Percentiles rank a stretch among this genome's conserved stretches.
phyloP scores from a whole-genome alignment of 2,113 vertebrate genomes.

The Numenius arquata region DNA sequence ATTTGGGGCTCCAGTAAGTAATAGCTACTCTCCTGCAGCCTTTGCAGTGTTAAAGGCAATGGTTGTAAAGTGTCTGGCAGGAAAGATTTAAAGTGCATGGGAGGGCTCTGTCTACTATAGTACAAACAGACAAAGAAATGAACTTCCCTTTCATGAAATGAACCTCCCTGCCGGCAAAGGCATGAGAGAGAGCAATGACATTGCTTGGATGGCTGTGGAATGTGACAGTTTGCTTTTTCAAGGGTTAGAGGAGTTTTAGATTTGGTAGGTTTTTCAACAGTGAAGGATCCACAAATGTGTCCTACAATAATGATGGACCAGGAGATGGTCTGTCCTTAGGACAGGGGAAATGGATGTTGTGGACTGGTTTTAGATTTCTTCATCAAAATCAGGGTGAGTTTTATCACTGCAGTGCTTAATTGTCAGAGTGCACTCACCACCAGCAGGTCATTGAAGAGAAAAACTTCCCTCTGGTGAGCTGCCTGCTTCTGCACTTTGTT shows the following conservation, averaged over 20 bases:
- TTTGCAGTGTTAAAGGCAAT: background rate
- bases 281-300: background rate
- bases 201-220: background rate
- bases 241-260: background rate
- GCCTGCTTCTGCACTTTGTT: conserved; percentile 98
- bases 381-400: background rate
- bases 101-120: background rate
- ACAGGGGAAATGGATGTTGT: background rate
- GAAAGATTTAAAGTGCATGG: background rate
- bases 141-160: background rate
- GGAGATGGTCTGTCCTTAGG: background rate
- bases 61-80: background rate
- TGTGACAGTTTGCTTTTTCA: background rate
- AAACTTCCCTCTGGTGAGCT: conserved; percentile 95
- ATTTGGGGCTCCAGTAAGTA: background rate
- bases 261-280: background rate
- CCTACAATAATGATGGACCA: background rate
- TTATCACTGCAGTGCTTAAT: background rate
- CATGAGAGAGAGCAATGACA: background rate
- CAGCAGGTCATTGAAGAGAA: conserved; percentile 97
- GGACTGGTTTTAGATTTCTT: background rate
- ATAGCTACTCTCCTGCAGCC: background rate
- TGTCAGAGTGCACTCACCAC: conserved; percentile 80
- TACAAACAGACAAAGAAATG: conserved; percentile 3
- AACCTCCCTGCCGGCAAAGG: conserved; percentile 20